Conservation (phyloP, 2,888 invertebrate species). For the Octodonta nipae region DNA sequence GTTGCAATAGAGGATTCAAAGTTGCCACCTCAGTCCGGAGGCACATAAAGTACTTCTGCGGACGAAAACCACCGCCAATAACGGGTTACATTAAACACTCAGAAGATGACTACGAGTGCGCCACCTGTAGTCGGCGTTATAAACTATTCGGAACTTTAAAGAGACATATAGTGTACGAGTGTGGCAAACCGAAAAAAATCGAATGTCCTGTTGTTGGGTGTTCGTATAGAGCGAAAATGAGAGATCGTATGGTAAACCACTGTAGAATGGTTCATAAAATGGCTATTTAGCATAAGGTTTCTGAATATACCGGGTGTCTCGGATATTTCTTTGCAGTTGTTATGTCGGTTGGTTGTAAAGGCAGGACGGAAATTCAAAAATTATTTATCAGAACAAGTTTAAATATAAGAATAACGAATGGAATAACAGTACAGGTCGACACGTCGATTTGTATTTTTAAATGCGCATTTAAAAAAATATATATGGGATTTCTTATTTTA, state of each 20-base stretch:
- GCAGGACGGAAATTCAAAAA: too few species aligned
- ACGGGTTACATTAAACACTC: slow-evolving; percentile 19
- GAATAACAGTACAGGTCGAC: too few species aligned
- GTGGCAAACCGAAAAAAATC: slow-evolving; percentile 22
- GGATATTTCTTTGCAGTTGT: too few species aligned
- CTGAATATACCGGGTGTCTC: too few species aligned
- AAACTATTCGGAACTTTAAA: slow-evolving; percentile 22
- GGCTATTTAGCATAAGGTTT: slow-evolving; percentile 6
- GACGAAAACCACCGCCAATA: slow-evolving; percentile 20
- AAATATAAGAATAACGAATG: too few species aligned
- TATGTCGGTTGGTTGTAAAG: too few species aligned
- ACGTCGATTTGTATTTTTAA: too few species aligned
- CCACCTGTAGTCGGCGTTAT: slow-evolving; percentile 16
- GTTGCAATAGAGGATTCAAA: slow-evolving; percentile 17
- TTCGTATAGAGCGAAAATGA: slow-evolving; percentile 22
- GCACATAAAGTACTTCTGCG: slow-evolving; percentile 20
- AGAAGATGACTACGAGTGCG: slow-evolving; percentile 14
- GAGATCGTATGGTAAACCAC: slow-evolving; percentile 24
- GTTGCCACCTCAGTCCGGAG: slow-evolving; percentile 16
- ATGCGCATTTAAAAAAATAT: too few species aligned
- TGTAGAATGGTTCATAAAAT: slow-evolving; percentile 23
- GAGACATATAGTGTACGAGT: slow-evolving; percentile 24
- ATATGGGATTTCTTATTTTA: too few species aligned
- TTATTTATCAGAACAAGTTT: too few species aligned
- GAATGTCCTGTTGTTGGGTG: slow-evolving; percentile 24